Evolutionary conservation across 2,888 invertebrate genomes (phyloP).

Genomic region (Coenonympha glycerion): DNA sequence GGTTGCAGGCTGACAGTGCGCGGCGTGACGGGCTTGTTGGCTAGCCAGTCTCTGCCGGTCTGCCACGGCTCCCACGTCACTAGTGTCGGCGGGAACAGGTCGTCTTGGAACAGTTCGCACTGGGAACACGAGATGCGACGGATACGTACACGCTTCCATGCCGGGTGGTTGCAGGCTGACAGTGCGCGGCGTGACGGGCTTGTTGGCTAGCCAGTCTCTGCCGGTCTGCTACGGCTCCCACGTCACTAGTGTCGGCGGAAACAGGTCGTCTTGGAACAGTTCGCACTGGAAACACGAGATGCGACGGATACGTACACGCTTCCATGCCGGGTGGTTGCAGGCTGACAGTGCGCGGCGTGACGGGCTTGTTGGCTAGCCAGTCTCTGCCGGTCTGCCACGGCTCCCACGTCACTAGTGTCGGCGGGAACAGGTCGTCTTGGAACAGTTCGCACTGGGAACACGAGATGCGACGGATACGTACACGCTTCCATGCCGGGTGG

Average conservation of each 20-base stretch:
- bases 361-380: constrained; percentile 80
- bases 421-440: constrained; percentile 98
- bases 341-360: constrained; percentile 78
- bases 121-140: no score
- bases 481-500: constrained; percentile 92
- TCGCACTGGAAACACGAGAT: constrained; percentile 84
- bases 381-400: constrained; percentile 82
- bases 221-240: constrained; percentile 87
- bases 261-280: constrained; percentile 97
- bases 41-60: no score
- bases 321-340: constrained; percentile 93
- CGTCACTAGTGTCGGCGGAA: constrained; percentile 92
- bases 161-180: constrained; percentile 89
- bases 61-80: no score
- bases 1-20: constrained; percentile 85
- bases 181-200: constrained; percentile 76
- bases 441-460: constrained; percentile 88
- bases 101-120: no score
- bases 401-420: constrained; percentile 91
- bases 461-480: no score
- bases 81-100: no score
- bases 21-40: constrained; percentile 77
- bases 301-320: constrained; percentile 77
- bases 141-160: constrained; percentile 85
- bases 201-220: constrained; percentile 86